Base-by-base conservation (phyloP, 1,140 invertebrate species). In the Acromyrmex echinatior region DNA sequence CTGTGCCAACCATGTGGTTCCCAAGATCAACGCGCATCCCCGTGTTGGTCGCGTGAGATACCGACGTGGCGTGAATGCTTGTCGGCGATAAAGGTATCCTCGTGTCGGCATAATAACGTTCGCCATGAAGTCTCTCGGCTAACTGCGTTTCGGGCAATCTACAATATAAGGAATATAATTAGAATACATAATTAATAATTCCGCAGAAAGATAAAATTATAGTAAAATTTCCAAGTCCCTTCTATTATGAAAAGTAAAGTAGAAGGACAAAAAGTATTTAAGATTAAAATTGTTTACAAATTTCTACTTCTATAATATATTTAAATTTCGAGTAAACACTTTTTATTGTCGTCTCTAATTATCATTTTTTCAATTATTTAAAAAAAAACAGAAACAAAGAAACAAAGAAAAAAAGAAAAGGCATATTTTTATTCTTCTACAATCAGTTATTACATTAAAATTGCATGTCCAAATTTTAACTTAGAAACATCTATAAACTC, bases 1-100 rank as follows among this genome's bases (percentile, higher is more conserved):
- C 94, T 21, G 95, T 94, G 60, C 94, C 95, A 25, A 95, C 94
- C 95, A 95, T 95, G 73, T 95, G 95, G 85, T 95, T 95, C 53
- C 94, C 95, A n/a, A 95, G 93, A 76, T 95, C 95, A 14, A 95
- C 94, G 18, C 94, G 90, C 7, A 95, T 89, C 6, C 95, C 94
- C 9, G 90, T 77, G 35, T 58, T 70, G 7, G 66, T 39, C 3
- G 87, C 65, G 68, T 87, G 88, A 58, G 85, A 86, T 6, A 79
- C 68, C 14, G 90, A 65, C 31, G 84, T 18, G 10, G 86, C 39
- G 6, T 92, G 82, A 35, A 87, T 87, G 58, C 71, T 81, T 49
- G 89, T 92, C 35, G 93, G 91, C 7, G 94, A 94, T 76, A 95
- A 60, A 1, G 94, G 93, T 92, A 95, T 94, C 87, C 94, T 93